These are phyloP conservation scores for Albula goreensis DNA, from an alignment of 2,113 vertebrate genomes.

Conservation along the genomic window DNA sequence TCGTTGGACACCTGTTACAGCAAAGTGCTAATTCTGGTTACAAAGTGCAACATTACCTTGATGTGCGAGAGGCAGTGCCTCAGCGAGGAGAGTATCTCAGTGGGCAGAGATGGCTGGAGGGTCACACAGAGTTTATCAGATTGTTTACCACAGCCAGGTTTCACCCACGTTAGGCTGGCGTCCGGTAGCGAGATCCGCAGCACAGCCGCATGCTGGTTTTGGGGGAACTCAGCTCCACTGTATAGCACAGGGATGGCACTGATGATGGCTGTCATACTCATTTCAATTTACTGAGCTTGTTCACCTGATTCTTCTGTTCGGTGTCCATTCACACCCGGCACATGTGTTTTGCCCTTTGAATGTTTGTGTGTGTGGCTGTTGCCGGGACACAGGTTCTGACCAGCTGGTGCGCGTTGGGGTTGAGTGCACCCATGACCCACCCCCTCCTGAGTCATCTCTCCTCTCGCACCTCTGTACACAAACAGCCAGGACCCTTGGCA, in stretches of 20 bases:
- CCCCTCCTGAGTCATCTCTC: neutral
- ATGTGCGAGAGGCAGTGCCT: neutral
- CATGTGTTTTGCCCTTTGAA: neutral
- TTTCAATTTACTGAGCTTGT: too few species aligned
- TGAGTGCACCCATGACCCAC: neutral
- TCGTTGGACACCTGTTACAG: slow-evolving; percentile 31
- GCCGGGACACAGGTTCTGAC: neutral
- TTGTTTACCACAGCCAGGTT: neutral
- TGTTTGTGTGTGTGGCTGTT: neutral
- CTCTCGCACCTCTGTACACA: neutral
- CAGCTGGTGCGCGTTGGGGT: too few species aligned
- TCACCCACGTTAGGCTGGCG: neutral
- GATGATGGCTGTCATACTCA: too few species aligned
- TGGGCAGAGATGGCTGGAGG: neutral
- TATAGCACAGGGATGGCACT: too few species aligned
- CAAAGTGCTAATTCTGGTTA: slow-evolving; percentile 28
- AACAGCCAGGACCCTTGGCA: neutral
- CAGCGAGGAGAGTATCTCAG: slow-evolving; percentile 21
- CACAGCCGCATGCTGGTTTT: neutral
- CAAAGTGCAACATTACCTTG: slow-evolving; percentile 20
- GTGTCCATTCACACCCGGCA: neutral
- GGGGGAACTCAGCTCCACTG: neutral
- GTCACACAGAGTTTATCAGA: slow-evolving; percentile 19
- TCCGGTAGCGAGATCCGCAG: neutral
- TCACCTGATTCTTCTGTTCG: too few species aligned